A percentile compares a stretch with the other conserved stretches of the same genome.
Evolutionary conservation across 2,797 vertebrate genomes (phyloP).

Genomic region (Macropodus opercularis): DNA sequence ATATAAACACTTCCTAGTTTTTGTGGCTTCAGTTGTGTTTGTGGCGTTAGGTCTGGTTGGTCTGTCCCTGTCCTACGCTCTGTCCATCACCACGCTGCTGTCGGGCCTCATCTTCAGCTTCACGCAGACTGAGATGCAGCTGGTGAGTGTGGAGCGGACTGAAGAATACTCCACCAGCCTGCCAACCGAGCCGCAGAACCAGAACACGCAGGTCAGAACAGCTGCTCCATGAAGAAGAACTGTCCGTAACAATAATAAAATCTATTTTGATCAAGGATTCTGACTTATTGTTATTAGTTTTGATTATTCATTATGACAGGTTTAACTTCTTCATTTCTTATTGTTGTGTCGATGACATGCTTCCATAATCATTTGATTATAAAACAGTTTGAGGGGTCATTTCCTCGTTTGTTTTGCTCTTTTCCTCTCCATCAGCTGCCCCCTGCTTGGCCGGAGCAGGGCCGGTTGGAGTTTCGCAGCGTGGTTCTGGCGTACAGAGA

Average conservation of each 20-base stretch:
- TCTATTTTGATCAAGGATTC: too few species aligned
- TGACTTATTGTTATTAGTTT: too few species aligned
- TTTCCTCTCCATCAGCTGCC: slow-evolving; percentile 76
- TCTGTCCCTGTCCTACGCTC: slow-evolving; percentile 90
- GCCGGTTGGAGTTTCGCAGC: slow-evolving; percentile 85
- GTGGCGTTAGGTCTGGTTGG: slow-evolving; percentile 89
- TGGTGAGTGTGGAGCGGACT: slow-evolving; percentile 94
- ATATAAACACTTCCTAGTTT: not conserved
- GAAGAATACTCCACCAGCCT: slow-evolving; percentile 90
- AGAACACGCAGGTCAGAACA: slow-evolving; percentile 78
- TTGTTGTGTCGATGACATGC: too few species aligned
- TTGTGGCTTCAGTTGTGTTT: not conserved
- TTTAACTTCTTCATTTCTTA: too few species aligned
- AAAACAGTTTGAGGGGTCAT: too few species aligned
- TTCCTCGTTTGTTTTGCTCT: too few species aligned
- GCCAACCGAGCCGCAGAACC: slow-evolving; percentile 84
- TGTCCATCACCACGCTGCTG: slow-evolving; percentile 90
- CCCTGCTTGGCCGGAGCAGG: slow-evolving; percentile 85
- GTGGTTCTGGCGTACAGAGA: slow-evolving; percentile 86
- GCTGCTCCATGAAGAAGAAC: not conserved
- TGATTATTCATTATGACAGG: too few species aligned
- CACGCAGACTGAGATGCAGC: slow-evolving; percentile 93
- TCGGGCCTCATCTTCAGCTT: slow-evolving; percentile 92
- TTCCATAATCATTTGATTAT: too few species aligned
- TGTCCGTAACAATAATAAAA: too few species aligned